A percentile compares a stretch with the other conserved stretches of the same genome.
Evolutionary conservation across 2,113 vertebrate species (phyloP).

Genomic region (Eurypyga helias): DNA sequence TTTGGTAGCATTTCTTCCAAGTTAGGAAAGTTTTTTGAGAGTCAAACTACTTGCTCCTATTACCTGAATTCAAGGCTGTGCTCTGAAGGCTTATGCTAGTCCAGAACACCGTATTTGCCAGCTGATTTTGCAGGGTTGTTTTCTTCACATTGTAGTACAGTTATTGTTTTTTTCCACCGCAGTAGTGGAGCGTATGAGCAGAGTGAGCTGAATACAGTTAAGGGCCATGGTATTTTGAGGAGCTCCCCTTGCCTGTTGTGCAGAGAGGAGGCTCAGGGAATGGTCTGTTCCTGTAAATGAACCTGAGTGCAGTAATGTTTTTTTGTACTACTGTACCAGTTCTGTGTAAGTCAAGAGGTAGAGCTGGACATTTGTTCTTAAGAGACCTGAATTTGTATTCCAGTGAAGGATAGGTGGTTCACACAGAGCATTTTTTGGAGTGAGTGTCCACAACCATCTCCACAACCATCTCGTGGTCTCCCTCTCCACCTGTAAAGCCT

Average conservation of each 20-base stretch:
- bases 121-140: neutral
- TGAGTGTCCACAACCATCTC: neutral
- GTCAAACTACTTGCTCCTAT: neutral
- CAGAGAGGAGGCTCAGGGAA: neutral
- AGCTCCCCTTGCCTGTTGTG: neutral
- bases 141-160: neutral
- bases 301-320: neutral
- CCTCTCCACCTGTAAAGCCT: neutral
- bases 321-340: neutral
- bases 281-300: neutral
- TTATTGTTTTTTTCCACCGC: neutral
- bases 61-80: neutral
- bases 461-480: neutral
- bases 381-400: neutral
- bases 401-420: neutral
- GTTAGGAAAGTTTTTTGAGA: neutral
- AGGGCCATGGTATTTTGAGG: neutral
- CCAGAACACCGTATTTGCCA: neutral
- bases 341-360: neutral
- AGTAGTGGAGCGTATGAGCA: neutral
- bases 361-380: neutral
- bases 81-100: neutral
- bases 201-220: neutral
- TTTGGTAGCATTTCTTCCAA: neutral
- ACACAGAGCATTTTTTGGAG: neutral